Evolutionary conservation across 1,140 invertebrate genomes (phyloP).

Genomic region (Drosophila ohnishii): DNA sequence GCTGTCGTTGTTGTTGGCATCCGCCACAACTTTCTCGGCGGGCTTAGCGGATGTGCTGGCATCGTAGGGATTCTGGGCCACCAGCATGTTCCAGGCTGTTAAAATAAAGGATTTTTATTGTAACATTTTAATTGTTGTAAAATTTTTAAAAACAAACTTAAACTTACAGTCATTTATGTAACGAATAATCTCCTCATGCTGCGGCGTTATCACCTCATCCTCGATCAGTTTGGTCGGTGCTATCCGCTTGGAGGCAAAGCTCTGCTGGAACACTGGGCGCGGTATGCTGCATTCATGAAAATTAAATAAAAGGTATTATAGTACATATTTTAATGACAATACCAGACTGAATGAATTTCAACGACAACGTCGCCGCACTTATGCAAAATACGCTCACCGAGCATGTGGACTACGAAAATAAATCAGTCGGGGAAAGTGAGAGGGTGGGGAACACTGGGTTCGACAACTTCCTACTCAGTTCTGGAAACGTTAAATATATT

Average conservation of each 20-base stretch:
- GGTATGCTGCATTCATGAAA: constrained; percentile 75
- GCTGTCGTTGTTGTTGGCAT: constrained; percentile 77
- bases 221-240: constrained; percentile 77
- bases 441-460: constrained; percentile 14
- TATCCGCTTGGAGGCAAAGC: constrained; percentile 72
- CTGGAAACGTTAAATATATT: constrained; percentile 13
- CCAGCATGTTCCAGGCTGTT: constrained; percentile 80
- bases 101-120: neutral
- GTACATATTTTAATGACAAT: constrained; percentile 37
- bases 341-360: constrained; percentile 14
- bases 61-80: constrained; percentile 81
- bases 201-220: constrained; percentile 80
- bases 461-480: constrained; percentile 18
- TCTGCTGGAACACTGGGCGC: constrained; percentile 84
- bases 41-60: constrained; percentile 45
- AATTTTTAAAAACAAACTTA: too few relatives aligned
- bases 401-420: constrained; percentile 59
- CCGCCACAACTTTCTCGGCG: constrained; percentile 52
- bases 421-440: constrained; percentile 40
- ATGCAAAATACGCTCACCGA: constrained; percentile 44
- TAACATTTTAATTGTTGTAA: neutral
- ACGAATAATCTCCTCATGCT: constrained; percentile 84
- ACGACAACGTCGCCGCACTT: constrained; percentile 15
- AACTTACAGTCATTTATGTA: constrained; percentile 83
- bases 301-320: constrained; percentile 35